Percentiles rank a stretch among this genome's conserved stretches.
Conservation (phyloP, 2,113 vertebrate species). For the Azemiops feae region DNA sequence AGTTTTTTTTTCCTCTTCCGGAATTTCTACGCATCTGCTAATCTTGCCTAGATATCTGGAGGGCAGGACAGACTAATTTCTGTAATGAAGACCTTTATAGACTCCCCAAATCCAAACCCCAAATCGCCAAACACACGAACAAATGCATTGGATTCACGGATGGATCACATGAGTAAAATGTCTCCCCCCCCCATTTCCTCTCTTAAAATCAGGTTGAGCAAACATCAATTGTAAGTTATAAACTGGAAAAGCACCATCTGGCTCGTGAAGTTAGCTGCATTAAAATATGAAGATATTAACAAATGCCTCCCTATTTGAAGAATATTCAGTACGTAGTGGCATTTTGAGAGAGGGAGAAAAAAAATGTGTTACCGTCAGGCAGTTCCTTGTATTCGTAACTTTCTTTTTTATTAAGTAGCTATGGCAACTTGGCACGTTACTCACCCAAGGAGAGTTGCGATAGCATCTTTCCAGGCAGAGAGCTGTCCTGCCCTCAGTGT, state of each 20-base stretch:
- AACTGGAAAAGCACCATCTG: slow-evolving; percentile 76
- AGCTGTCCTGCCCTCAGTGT: neutral
- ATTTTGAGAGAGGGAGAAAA: neutral
- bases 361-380: slow-evolving; percentile 13
- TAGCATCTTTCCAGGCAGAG: neutral
- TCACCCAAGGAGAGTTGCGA: slow-evolving; percentile 54
- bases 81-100: neutral
- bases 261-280: slow-evolving; percentile 54
- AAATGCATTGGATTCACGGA: neutral
- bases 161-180: neutral
- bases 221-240: slow-evolving; percentile 75
- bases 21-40: neutral
- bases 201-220: slow-evolving; percentile 70
- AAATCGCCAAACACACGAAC: neutral
- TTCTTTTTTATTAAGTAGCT: slow-evolving; percentile 38
- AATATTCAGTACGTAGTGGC: slow-evolving; percentile 24
- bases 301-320: slow-evolving; percentile 28
- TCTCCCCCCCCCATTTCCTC: slow-evolving; percentile 47
- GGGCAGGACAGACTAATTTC: neutral
- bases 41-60: neutral
- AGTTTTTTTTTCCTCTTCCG: neutral
- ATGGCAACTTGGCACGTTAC: slow-evolving; percentile 41
- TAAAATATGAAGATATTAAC: slow-evolving; percentile 30
- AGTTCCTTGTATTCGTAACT: slow-evolving; percentile 40
- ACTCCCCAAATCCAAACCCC: neutral